These are phyloP conservation scores for Automeris io DNA, from an alignment of 2,888 invertebrate genomes.

Conservation along the genomic window DNA sequence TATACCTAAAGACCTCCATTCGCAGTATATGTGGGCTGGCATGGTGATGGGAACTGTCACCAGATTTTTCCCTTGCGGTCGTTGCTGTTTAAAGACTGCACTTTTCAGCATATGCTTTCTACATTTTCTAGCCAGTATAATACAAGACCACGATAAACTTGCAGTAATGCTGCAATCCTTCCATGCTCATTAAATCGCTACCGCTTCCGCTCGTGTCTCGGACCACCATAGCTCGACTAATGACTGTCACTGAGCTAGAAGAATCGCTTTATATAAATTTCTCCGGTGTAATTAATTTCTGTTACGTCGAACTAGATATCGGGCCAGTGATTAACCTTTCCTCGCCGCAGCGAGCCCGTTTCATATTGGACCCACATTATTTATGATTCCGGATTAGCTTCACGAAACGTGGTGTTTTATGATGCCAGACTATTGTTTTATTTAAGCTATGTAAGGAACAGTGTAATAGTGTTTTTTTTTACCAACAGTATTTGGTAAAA, in stretches of 20 bases:
- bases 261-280: constrained; percentile 61
- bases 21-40: too few species aligned
- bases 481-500: too few species aligned
- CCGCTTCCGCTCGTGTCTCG: not conserved
- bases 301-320: constrained; percentile 39
- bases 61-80: too few species aligned
- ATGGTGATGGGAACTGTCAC: too few species aligned
- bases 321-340: constrained; percentile 47
- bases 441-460: too few species aligned
- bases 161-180: not conserved
- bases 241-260: constrained; percentile 63
- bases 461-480: too few species aligned
- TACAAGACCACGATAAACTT: too few species aligned
- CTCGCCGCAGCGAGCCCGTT: not conserved
- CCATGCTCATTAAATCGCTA: not conserved
- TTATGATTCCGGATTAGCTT: constrained; percentile 5
- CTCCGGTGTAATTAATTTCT: constrained; percentile 53
- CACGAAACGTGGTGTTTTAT: not conserved
- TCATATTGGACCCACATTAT: not conserved
- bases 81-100: too few species aligned
- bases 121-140: too few species aligned
- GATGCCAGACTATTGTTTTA: too few species aligned
- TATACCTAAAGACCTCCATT: too few species aligned
- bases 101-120: too few species aligned
- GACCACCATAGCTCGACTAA: constrained; percentile 28